Conservation (phyloP, 2,797 vertebrate species). For the Orestias chungarensis region DNA sequence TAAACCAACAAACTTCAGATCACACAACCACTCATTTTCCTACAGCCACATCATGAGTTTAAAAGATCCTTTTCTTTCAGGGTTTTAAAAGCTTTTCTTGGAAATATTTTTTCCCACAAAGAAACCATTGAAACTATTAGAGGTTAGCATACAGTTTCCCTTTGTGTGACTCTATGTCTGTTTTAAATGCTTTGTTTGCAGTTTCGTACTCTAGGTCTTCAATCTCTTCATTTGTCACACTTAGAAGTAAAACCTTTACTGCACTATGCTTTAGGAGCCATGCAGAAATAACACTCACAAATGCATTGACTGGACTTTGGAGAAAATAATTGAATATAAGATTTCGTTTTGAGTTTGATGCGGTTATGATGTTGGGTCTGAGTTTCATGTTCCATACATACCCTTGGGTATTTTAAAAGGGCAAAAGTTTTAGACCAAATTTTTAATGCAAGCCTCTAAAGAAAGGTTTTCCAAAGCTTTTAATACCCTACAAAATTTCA, state of each 20-base stretch:
- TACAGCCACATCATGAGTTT: not conserved
- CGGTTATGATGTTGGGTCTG: not conserved
- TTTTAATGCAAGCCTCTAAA: not conserved
- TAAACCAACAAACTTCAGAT: not conserved
- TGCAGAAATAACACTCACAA: slow-evolving; percentile 30
- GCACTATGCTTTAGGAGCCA: slow-evolving; percentile 36
- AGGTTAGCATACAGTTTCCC: not conserved
- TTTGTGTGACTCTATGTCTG: slow-evolving; percentile 2
- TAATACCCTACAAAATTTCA: slow-evolving; percentile 55
- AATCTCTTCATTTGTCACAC: slow-evolving; percentile 70
- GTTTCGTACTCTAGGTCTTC: slow-evolving; percentile 5
- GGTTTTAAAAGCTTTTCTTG: not conserved
- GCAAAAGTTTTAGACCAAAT: slow-evolving; percentile 21
- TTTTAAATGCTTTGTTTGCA: slow-evolving; percentile 16
- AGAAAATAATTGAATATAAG: slow-evolving; percentile 51
- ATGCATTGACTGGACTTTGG: slow-evolving; percentile 52
- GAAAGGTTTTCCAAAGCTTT: slow-evolving; percentile 41
- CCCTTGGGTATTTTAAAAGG: slow-evolving; percentile 28
- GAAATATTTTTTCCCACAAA: not conserved
- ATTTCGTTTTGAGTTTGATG: slow-evolving; percentile 54
- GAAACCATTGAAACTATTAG: not conserved
- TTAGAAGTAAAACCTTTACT: slow-evolving; percentile 69
- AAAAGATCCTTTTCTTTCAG: not conserved
- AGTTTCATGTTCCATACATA: not conserved
- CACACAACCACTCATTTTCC: not conserved